phyloP scores from a whole-genome alignment of 2,888 invertebrate species.

The Gymnoscelis rufifasciata region DNA sequence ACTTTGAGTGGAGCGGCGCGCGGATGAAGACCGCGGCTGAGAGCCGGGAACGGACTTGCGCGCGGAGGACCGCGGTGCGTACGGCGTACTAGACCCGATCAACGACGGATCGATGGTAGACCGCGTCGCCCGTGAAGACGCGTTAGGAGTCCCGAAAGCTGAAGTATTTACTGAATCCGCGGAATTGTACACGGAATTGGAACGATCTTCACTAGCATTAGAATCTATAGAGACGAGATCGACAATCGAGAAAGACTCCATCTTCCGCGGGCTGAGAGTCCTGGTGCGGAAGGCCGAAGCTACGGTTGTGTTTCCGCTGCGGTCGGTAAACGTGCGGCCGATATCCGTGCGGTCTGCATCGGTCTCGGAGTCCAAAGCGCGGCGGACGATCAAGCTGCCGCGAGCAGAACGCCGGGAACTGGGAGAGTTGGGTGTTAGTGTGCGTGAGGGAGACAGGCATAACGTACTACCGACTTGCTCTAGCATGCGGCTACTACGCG shows the following conservation, averaged over 20 bases:
- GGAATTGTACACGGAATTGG: conserved; percentile 48
- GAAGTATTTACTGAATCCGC: conserved; percentile 37
- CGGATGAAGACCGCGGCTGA: conserved; percentile 25
- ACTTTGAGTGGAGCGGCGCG: conserved; percentile 54
- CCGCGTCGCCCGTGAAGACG: conserved; percentile 34
- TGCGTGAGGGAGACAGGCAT: too few species aligned
- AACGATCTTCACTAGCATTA: conserved; percentile 19
- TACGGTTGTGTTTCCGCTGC: conserved; percentile 25
- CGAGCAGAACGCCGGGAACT: too few species aligned
- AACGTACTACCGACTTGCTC: conserved; percentile 33
- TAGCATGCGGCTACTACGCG: conserved; percentile 45
- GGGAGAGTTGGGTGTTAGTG: too few species aligned
- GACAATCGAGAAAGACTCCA: conserved; percentile 62
- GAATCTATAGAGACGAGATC: conserved; percentile 59
- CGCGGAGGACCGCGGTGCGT: conserved; percentile 20
- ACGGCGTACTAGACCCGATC: conserved; percentile 54
- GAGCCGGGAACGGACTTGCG: conserved; percentile 35
- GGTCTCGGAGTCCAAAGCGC: too few species aligned
- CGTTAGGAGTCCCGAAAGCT: conserved; percentile 38
- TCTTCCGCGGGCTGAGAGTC: conserved; percentile 39
- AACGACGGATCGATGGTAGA: conserved; percentile 38
- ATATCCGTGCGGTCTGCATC: too few species aligned
- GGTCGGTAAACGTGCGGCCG: conserved; percentile 40
- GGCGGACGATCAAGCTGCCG: too few species aligned
- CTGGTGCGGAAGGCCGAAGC: conserved; percentile 35